These are phyloP conservation scores for Melanotaenia parkinsoni DNA, from an alignment of 2,797 vertebrate genomes.

Conservation along the genomic window DNA sequence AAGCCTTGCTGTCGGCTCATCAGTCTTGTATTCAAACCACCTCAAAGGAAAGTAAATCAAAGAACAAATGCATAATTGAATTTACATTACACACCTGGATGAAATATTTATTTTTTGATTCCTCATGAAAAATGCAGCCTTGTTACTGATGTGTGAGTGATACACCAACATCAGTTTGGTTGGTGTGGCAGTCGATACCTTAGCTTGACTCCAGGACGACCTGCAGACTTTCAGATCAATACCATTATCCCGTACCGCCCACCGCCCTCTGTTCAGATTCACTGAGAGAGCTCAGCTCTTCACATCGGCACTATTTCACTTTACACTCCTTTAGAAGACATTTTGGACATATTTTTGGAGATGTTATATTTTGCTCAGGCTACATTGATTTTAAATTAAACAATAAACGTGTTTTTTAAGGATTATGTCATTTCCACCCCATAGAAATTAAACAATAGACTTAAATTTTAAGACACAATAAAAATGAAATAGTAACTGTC, in stretches of 20 bases:
- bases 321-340: slow-evolving; percentile 11
- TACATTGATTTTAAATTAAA: slow-evolving; percentile 12
- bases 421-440: not conserved
- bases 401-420: not conserved
- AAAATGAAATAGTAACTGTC: no score
- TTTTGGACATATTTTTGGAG: slow-evolving; percentile 1
- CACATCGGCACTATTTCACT: slow-evolving; percentile 17
- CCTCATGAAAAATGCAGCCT: slow-evolving; percentile 69
- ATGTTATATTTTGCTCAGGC: slow-evolving; percentile 13
- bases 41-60: slow-evolving; percentile 75
- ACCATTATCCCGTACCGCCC: slow-evolving; percentile 52
- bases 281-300: slow-evolving; percentile 28
- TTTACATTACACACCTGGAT: slow-evolving; percentile 74
- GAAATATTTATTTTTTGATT: slow-evolving; percentile 71
- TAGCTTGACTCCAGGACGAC: slow-evolving; percentile 71
- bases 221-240: slow-evolving; percentile 66
- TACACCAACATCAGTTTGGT: slow-evolving; percentile 12
- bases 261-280: slow-evolving; percentile 43
- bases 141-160: slow-evolving; percentile 31
- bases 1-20: slow-evolving; percentile 63
- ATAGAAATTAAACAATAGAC: not conserved
- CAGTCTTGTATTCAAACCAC: slow-evolving; percentile 49
- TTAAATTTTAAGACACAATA: not conserved
- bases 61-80: slow-evolving; percentile 74
- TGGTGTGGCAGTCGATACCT: slow-evolving; percentile 60